phyloP scores from a whole-genome alignment of 2,113 vertebrate species.

The Syrmaticus mikado region DNA sequence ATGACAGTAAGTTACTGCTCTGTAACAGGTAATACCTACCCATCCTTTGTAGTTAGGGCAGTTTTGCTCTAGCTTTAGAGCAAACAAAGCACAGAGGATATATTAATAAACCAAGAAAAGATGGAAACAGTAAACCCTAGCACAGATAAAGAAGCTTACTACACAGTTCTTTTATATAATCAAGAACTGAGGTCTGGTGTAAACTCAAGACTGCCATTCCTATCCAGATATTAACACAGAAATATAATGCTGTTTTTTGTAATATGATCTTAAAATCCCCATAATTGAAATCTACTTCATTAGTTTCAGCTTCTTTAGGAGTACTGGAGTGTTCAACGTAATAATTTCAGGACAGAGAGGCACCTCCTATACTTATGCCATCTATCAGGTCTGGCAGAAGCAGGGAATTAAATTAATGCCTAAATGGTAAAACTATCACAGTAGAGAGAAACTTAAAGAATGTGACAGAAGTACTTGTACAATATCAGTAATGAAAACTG shows the following conservation, averaged over 20 bases:
- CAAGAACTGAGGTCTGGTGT: neutral
- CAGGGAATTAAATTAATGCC: neutral
- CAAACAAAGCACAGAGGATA: neutral
- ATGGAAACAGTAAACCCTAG: neutral
- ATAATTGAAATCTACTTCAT: neutral
- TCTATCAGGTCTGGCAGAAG: neutral
- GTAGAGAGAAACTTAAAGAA: neutral
- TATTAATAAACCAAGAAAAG: neutral
- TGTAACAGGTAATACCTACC: neutral
- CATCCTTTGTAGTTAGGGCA: neutral
- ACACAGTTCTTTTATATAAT: neutral
- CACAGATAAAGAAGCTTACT: neutral
- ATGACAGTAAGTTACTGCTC: neutral
- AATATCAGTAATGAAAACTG: neutral
- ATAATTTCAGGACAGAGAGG: neutral
- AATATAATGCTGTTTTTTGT: neutral
- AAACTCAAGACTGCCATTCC: neutral
- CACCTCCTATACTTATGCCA: neutral
- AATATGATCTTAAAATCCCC: neutral
- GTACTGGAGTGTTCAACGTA: neutral
- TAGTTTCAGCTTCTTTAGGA: constrained; percentile 34
- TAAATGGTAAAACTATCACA: neutral
- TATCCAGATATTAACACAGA: neutral
- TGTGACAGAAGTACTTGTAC: neutral
- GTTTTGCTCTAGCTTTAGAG: neutral